phyloP scores from a whole-genome alignment of 2,113 vertebrate genomes.

The Hystrix brachyura region DNA sequence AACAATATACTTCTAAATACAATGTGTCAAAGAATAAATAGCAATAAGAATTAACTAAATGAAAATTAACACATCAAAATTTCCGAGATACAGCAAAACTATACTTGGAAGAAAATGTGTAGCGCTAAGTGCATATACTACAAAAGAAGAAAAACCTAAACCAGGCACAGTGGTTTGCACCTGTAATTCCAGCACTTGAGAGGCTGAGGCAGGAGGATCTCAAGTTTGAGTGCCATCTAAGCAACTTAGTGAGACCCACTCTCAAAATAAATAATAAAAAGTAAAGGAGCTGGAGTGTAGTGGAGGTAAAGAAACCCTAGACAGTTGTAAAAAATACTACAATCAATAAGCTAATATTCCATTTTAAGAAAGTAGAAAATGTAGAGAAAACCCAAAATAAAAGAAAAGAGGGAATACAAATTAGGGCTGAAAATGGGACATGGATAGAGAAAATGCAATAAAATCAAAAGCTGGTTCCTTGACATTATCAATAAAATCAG shows the following conservation, averaged over 20 bases:
- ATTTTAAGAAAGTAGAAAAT: not conserved
- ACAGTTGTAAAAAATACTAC: not conserved
- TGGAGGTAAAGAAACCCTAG: not conserved
- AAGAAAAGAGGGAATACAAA: not conserved
- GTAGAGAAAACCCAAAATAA: not conserved
- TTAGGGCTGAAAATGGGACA: not conserved
- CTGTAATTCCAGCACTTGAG: not conserved
- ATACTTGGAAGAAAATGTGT: not conserved
- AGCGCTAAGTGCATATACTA: not conserved
- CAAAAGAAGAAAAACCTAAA: not conserved
- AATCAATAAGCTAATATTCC: not conserved
- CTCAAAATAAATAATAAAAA: not conserved
- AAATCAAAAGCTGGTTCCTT: not conserved
- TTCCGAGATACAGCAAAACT: not conserved
- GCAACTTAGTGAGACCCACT: not conserved
- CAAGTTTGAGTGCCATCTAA: not conserved
- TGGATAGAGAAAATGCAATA: not conserved
- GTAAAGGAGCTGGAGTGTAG: not conserved
- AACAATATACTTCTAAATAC: not conserved
- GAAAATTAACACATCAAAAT: not conserved
- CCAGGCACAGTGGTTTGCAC: not conserved
- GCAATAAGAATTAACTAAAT: not conserved
- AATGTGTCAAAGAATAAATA: not conserved
- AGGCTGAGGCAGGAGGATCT: not conserved
- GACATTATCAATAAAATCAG: not conserved